These are phyloP conservation scores for Creontiades dilutus DNA, from an alignment of 2,888 invertebrate genomes.

Conservation along the genomic window DNA sequence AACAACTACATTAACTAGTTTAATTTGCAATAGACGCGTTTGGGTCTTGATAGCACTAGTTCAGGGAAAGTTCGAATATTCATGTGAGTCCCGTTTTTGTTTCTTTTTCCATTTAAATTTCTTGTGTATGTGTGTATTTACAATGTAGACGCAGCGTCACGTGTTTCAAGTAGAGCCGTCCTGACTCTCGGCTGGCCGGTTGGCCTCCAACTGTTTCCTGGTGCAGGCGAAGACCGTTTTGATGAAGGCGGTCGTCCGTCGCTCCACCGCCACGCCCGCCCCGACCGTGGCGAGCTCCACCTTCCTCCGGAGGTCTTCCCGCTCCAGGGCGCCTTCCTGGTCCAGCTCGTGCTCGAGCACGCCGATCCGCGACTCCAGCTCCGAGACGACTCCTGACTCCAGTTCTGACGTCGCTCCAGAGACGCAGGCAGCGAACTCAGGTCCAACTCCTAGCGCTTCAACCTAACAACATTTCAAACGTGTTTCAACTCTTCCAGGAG, in stretches of 20 bases:
- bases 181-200: neutral
- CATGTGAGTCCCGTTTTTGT: too few species aligned
- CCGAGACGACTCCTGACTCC: neutral
- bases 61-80: too few species aligned
- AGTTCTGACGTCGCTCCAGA: conserved; percentile 2
- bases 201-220: neutral
- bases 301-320: neutral
- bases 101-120: too few species aligned
- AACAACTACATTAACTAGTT: too few species aligned
- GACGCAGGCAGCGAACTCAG: conserved; percentile 24
- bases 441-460: neutral
- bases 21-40: too few species aligned
- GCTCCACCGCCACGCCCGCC: conserved; percentile 14
- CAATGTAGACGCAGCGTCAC: too few species aligned
- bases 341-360: conserved; percentile 22
- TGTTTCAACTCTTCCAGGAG: too few species aligned
- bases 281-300: conserved; percentile 13
- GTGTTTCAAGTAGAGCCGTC: neutral
- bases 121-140: too few species aligned
- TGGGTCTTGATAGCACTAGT: too few species aligned
- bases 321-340: neutral
- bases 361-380: conserved; percentile 26
- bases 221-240: neutral
- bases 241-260: conserved; percentile 34
- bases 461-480: neutral